Base-by-base conservation (phyloP, 2,888 invertebrate species). In the Neoascia interrupta region DNA sequence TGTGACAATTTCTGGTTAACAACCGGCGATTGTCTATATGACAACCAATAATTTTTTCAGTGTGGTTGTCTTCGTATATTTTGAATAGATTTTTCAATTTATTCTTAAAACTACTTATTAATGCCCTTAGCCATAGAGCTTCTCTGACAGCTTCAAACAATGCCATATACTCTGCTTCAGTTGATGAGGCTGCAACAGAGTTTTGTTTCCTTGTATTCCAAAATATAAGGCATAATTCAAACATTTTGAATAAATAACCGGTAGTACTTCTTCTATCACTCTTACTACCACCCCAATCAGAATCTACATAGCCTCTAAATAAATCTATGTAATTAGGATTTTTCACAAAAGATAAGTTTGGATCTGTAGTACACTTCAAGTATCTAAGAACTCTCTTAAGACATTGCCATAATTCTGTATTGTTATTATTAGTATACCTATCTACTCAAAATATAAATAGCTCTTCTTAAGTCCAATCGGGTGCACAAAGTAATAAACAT, bases 381-480 rank as follows among this genome's bases (percentile, higher is more conserved):
- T 58, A 34, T 26, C 34, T 34, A 13, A 41, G 18, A 41, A 66
- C 15, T 23, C 49, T 53, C 47, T 69, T 69, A 10, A 69, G 28
- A n/a, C 36, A 43, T 56, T 64, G 23, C 73, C 73, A 73, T 8
- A 74, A 26, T 15, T 68, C 74, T 74, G 60, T 74, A 39, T 68
- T 74, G 23, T 68, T 68, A 11, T 74, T 68, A 54, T 75, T 80
- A 16, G 18, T 16, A 43, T 81, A n/a, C n/a, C n/a, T n/a, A 49
- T 66, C 76, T 21, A 34, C 34, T 51, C 11, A 19, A 6, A 16
- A 28, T 16, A 31, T 16, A 13, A 21, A 36, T 11, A 6, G 43
- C 5, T 23, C 23, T 53, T 8, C 34, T 13, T 51, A 51, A 19
- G 11, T 51, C 49, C 0, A 23, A 28, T 18, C 39, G 23, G 16